Evolutionary conservation across 2,797 vertebrate genomes (phyloP).

Genomic region (Amblyraja radiata): DNA sequence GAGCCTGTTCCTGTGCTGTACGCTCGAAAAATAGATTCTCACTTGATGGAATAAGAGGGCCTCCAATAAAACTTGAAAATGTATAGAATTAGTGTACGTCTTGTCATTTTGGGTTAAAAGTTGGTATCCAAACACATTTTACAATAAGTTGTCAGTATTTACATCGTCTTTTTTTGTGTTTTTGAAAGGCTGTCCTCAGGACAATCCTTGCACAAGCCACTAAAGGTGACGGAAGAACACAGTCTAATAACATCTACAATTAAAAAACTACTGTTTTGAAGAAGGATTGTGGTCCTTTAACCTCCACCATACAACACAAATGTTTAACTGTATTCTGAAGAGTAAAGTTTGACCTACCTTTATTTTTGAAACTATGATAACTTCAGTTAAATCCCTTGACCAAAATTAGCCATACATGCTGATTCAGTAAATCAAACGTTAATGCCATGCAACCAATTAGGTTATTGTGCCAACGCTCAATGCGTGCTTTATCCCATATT

Average conservation of each 20-base stretch:
- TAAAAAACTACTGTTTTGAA: background rate
- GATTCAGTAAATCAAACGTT: background rate
- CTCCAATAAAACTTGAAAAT: background rate
- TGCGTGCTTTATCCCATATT: background rate
- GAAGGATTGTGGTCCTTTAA: background rate
- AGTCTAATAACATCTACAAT: background rate
- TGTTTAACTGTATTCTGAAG: background rate
- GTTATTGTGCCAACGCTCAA: background rate
- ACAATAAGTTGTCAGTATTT: background rate
- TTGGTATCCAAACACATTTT: background rate
- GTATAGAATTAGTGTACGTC: background rate
- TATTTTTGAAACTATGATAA: background rate
- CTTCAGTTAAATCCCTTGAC: background rate
- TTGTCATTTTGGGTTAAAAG: background rate
- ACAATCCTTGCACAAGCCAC: background rate
- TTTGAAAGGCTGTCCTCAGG: background rate
- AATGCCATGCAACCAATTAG: background rate
- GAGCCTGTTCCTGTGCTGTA: no score
- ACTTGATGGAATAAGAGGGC: no score
- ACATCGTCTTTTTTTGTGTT: background rate
- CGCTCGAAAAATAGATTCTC: no score
- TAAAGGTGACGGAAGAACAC: background rate
- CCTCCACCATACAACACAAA: background rate
- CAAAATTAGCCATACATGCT: background rate
- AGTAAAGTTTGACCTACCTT: background rate